Percentiles rank a stretch among this genome's conserved stretches.
phyloP scores from a whole-genome alignment of 2,113 vertebrate genomes.

The Paramisgurnus dabryanus region DNA sequence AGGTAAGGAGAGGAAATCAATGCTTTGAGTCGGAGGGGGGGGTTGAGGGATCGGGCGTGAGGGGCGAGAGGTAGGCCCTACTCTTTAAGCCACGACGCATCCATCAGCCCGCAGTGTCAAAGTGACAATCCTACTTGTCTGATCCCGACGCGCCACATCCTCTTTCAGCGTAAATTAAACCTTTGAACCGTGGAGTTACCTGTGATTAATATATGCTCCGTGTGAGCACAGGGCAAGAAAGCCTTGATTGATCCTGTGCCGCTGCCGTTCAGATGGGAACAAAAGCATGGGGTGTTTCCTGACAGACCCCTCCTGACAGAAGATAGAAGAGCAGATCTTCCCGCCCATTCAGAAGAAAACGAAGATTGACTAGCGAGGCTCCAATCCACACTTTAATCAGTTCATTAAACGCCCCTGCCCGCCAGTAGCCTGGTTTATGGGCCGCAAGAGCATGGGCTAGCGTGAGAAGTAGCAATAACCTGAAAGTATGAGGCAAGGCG shows the following conservation, averaged over 20 bases:
- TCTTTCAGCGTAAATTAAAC: constrained; percentile 68
- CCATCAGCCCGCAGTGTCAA: constrained; percentile 65
- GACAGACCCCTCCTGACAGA: constrained; percentile 41
- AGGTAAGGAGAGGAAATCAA: constrained; percentile 72
- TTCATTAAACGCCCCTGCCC: constrained; percentile 22
- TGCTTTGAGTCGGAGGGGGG: constrained; percentile 55
- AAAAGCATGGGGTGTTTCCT: constrained; percentile 41
- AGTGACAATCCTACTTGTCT: constrained; percentile 63
- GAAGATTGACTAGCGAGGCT: constrained; percentile 23
- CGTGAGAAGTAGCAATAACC: constrained; percentile 40
- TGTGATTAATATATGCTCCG: constrained; percentile 67
- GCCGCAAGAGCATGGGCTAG: constrained; percentile 6
- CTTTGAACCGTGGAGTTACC: constrained; percentile 66
- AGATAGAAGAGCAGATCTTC: constrained; percentile 35
- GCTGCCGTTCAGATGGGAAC: constrained; percentile 42
- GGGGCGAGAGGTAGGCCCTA: constrained; percentile 51
- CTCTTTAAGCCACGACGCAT: constrained; percentile 59
- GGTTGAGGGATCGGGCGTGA: constrained; percentile 62
- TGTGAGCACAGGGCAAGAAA: constrained; percentile 7
- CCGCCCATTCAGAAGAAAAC: constrained; percentile 27
- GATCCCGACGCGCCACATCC: constrained; percentile 54
- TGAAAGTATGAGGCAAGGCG: constrained; percentile 32
- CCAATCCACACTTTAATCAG: constrained; percentile 36
- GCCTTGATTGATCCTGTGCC: constrained; percentile 46
- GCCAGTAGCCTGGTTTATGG: constrained; percentile 20